Base-by-base conservation (phyloP, 2,888 invertebrate species). In the Ectemnius cavifrons region DNA sequence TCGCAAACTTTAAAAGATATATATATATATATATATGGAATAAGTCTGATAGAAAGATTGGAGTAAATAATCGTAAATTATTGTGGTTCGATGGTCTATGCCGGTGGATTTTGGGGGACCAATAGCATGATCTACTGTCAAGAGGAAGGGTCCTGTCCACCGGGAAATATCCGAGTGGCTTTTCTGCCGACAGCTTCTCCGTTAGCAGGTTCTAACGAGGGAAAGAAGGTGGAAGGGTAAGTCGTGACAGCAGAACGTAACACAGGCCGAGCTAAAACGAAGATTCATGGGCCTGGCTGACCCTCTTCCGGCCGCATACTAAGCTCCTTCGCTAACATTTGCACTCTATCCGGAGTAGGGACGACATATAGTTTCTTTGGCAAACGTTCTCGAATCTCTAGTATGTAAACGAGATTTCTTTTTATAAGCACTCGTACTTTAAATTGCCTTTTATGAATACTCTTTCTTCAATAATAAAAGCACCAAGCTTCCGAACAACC, bases 281-380 rank as follows among this genome's bases (percentile, higher is more conserved):
- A 70, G 71, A 77, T 72, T 71, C 70, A 68, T 64, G 46, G 73
- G 59, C 63, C 62, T 49, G 58, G 58, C 46, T 57, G 56, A 63
- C 61, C 59, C 76, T 67, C 67, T 68, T 58, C 63, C 67, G n/a
- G 63, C 65, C 67, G 61, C 62, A 64, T 73, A 71, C 66, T 82
- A 68, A 82, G 67, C 61, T 16, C 73, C 60, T 75, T 27, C 27
- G 63, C 67, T 82, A 82, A 82, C 47, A 73, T 82, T 80, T 78
- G 59, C 73, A 49, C 67, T 58, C 78, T 73, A 67, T 61, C 71
- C 69, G 58, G 62, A 76, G 68, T 76, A 76, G 52, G n/a, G 16
- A 16, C 66, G 67, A 77, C 62, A 73, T 71, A 67, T 72, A 82
- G 68, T 75, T 82, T 70, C 73, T 63, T 78, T 27, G 28, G 66